These are phyloP conservation scores for Blastomussa wellsi DNA, from an alignment of 92 coral and sea anemone species.

Conservation along the genomic window DNA sequence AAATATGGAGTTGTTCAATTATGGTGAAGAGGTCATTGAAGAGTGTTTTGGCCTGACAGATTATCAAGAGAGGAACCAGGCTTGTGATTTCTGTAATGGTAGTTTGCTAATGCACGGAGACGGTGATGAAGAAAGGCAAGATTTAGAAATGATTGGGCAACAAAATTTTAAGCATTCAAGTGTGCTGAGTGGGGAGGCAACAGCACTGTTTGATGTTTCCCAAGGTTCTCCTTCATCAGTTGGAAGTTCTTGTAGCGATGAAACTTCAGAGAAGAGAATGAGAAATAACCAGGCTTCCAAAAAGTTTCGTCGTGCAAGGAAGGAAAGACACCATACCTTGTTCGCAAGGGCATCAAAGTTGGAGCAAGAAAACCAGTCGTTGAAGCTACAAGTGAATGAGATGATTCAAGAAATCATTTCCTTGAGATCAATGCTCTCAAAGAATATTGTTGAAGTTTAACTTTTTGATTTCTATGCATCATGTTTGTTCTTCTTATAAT, in stretches of 20 bases:
- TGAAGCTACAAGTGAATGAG: slow-evolving; percentile 65
- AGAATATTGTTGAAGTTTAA: background rate
- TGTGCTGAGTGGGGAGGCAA: slow-evolving; percentile 13
- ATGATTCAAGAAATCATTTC: slow-evolving; percentile 56
- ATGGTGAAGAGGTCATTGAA: background rate
- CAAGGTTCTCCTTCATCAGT: slow-evolving; percentile 39
- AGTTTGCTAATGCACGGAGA: background rate
- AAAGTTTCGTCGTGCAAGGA: slow-evolving; percentile 75
- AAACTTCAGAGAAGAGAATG: slow-evolving; percentile 60
- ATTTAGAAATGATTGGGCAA: slow-evolving; percentile 2
- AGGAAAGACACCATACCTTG: slow-evolving; percentile 68
- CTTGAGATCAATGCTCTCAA: slow-evolving; percentile 55
- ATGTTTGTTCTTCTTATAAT: background rate
- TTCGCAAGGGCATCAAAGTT: slow-evolving; percentile 63
- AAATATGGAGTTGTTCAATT: slow-evolving; percentile 5
- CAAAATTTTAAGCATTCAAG: slow-evolving; percentile 7
- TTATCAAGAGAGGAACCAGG: background rate
- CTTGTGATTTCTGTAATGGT: background rate
- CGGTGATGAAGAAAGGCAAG: background rate
- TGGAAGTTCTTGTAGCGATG: slow-evolving; percentile 54
- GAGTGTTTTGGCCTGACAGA: background rate
- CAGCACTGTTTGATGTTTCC: slow-evolving; percentile 20
- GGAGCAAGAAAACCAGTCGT: slow-evolving; percentile 66
- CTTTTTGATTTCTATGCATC: background rate
- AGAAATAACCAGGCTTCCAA: slow-evolving; percentile 83